Conservation (phyloP, 1,140 invertebrate species). For the Drosophila santomea region DNA sequence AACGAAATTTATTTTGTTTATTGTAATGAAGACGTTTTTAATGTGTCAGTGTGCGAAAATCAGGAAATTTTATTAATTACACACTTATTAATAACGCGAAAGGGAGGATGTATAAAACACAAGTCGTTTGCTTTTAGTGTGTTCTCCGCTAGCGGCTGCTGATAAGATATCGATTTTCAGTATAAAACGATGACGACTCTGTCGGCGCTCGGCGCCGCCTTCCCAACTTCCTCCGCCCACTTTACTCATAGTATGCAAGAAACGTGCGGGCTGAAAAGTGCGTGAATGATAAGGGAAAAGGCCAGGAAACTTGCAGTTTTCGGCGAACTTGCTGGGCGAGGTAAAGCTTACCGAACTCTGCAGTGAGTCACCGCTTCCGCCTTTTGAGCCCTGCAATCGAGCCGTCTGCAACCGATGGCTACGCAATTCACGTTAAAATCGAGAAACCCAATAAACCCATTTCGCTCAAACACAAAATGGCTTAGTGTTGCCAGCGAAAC, state of each 20-base stretch:
- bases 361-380: constrained; percentile 50
- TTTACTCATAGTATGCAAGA: constrained; percentile 3
- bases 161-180: constrained; percentile 75
- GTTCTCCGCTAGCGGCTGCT: constrained; percentile 16
- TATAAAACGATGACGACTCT: constrained; percentile 5
- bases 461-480: not conserved
- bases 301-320: constrained; percentile 23
- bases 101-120: not conserved
- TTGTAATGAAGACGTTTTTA: not conserved
- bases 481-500: constrained; percentile 45
- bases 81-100: constrained; percentile 7
- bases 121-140: not conserved
- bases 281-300: constrained; percentile 23
- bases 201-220: not conserved
- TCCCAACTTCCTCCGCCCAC: not conserved
- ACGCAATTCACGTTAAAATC: constrained; percentile 46
- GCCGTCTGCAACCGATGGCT: constrained; percentile 18
- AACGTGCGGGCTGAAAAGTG: constrained; percentile 26
- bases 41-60: no score
- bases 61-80: constrained; percentile 17
- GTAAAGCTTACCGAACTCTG: constrained; percentile 17
- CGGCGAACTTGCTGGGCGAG: constrained; percentile 7
- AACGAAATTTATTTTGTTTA: constrained; percentile 12
- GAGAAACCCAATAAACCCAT: constrained; percentile 6
- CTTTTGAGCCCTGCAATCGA: not conserved